Evolutionary conservation across 2,113 vertebrate species (phyloP).

Genomic region (Ptilorrhoa leucosticta): DNA sequence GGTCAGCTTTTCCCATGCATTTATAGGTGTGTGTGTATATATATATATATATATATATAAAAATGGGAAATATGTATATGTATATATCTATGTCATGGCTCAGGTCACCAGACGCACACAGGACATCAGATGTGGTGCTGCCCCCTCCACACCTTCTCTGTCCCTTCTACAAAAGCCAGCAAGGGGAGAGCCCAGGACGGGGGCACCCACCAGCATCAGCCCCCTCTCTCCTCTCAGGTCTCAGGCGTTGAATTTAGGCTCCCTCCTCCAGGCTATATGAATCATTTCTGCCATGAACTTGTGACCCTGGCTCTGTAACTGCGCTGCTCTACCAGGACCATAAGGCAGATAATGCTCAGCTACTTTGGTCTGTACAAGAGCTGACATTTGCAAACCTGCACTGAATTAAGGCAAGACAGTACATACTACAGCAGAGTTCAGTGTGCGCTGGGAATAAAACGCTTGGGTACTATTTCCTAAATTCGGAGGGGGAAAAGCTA

Average conservation of each 20-base stretch:
- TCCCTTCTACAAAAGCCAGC: neutral
- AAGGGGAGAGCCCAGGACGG: neutral
- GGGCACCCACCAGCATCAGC: neutral
- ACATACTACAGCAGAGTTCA: neutral
- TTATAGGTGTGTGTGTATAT: fast-evolving
- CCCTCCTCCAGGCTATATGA: slow-evolving; percentile 19
- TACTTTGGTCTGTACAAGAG: slow-evolving; percentile 4
- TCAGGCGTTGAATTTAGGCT: neutral
- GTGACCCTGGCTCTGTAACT: neutral
- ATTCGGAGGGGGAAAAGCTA: neutral
- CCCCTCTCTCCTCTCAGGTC: neutral
- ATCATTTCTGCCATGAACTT: slow-evolving; percentile 31
- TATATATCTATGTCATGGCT: fast-evolving
- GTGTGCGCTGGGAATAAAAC: neutral
- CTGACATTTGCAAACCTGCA: slow-evolving; percentile 34
- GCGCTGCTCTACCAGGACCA: neutral
- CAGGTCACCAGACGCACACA: neutral
- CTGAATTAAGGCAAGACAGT: slow-evolving; percentile 27
- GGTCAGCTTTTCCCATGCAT: neutral
- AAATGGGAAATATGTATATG: neutral
- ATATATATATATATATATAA: no score
- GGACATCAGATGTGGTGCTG: neutral
- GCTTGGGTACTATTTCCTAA: slow-evolving; percentile 20
- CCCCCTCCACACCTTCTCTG: neutral
- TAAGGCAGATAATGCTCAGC: neutral